Base-by-base conservation (phyloP, 2,113 vertebrate species). In the Plotosus lineatus region DNA sequence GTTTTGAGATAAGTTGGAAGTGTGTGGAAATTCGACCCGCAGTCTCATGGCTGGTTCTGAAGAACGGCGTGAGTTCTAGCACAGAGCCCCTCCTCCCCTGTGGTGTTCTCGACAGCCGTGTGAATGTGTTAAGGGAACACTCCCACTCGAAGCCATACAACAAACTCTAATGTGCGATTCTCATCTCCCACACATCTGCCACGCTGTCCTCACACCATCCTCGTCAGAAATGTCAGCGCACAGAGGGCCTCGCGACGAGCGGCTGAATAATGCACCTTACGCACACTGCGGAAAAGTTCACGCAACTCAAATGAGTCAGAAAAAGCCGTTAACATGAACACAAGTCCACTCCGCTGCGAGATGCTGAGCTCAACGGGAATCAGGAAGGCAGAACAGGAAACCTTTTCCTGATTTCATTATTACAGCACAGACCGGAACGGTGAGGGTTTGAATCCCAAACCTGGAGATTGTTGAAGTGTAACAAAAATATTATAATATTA, bases 151-250 rank as follows among this genome's bases (percentile, higher is more conserved):
- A 65, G 40, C n/a, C 71, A 75, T 58, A 75, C 51, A 75, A 9
- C 58, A 53, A 63, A 75, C 69, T 65, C 7, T 53, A 42, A 55
- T 65, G 79, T 81, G 71, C 8, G 79, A 81, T 65, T 42, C 15
- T 65, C n/a, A 53, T 75, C 58, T 81, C 58, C 71, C 58, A 75
- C 79, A 63, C 79, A 75, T 81, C 58, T 65, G 33, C 69, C 69
- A 65, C 44, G 46, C 58, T 44, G 48, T 79, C 51, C 65, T 46
- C 15, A 33, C 65, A 79, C 50, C n/a, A 46, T 28, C 12, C n/a
- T 81, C 17, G 51, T 31, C 58, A 63, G 58, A 65, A 81, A 65
- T 63, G 69, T 63, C 56, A 46, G 42, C 28, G 12, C 69, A 63
- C 42, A 19, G 17, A 61, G 38, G 55, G 56, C 42, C 55, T 51